phyloP scores from a whole-genome alignment of 2,797 vertebrate species.

The Amblyraja radiata region DNA sequence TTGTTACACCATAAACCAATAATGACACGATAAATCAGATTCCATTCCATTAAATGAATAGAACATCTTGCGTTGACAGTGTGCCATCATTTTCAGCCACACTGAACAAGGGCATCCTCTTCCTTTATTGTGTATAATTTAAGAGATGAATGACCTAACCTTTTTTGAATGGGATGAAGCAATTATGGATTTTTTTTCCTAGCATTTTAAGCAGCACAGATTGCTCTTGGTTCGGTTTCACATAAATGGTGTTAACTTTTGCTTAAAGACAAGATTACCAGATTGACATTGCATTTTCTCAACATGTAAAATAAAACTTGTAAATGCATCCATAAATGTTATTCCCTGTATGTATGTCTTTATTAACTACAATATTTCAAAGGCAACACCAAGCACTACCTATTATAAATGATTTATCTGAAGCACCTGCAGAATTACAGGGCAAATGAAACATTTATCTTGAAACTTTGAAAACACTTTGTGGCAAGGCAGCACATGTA shows the following conservation, averaged over 20 bases:
- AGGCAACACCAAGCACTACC: background rate
- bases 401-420: background rate
- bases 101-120: background rate
- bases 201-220: background rate
- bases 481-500: background rate
- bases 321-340: background rate
- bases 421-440: background rate
- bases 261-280: background rate
- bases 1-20: background rate
- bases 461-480: background rate
- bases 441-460: background rate
- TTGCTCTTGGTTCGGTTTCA: background rate
- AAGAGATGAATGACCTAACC: constrained; percentile 8
- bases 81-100: background rate
- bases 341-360: background rate
- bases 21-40: background rate
- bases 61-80: background rate
- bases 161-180: constrained; percentile 1
- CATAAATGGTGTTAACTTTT: background rate
- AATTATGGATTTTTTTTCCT: background rate
- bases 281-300: background rate
- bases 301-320: background rate
- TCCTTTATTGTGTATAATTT: background rate
- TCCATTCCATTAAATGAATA: constrained; percentile 4
- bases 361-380: background rate